Percentiles rank a stretch among this genome's conserved stretches.
Evolutionary conservation across 1,140 invertebrate species (phyloP).

Genomic region (Apis florea): DNA sequence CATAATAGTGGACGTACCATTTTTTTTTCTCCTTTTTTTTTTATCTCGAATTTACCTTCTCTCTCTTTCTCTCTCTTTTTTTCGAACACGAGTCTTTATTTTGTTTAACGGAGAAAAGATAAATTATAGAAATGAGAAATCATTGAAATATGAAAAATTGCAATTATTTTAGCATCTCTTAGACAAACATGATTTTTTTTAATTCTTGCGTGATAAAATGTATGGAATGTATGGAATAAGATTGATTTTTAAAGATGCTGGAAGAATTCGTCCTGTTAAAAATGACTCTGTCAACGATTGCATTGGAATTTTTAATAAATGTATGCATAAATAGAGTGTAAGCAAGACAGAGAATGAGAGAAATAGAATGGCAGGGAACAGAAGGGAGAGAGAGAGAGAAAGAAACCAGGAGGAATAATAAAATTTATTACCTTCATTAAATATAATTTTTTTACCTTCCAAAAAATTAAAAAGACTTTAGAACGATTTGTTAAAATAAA

Average conservation of each 20-base stretch:
- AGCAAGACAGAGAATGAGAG: too few relatives aligned
- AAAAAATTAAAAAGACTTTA: too few relatives aligned
- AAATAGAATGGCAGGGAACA: too few relatives aligned
- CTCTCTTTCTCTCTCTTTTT: background rate
- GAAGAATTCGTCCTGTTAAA: background rate
- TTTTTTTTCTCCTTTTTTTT: background rate
- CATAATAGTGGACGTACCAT: background rate
- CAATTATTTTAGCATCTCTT: background rate
- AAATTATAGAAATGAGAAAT: background rate
- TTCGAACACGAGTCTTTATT: background rate
- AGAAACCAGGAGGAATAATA: too few relatives aligned
- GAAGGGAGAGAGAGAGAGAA: too few relatives aligned
- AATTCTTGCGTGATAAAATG: background rate
- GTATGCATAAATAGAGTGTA: too few relatives aligned
- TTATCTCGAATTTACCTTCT: background rate
- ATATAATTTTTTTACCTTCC: too few relatives aligned
- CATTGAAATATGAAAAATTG: background rate
- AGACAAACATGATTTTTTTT: background rate
- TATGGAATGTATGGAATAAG: background rate
- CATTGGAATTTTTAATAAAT: too few relatives aligned
- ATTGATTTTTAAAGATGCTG: slow-evolving; percentile 6
- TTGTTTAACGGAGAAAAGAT: too few relatives aligned
- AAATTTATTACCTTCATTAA: too few relatives aligned
- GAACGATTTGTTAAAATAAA: too few relatives aligned
- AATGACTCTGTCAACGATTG: background rate